A percentile compares a stretch with the other conserved stretches of the same genome.
These are phyloP conservation scores for Yponomeuta malinellus DNA, from an alignment of 2,888 invertebrate species.

Conservation along the genomic window DNA sequence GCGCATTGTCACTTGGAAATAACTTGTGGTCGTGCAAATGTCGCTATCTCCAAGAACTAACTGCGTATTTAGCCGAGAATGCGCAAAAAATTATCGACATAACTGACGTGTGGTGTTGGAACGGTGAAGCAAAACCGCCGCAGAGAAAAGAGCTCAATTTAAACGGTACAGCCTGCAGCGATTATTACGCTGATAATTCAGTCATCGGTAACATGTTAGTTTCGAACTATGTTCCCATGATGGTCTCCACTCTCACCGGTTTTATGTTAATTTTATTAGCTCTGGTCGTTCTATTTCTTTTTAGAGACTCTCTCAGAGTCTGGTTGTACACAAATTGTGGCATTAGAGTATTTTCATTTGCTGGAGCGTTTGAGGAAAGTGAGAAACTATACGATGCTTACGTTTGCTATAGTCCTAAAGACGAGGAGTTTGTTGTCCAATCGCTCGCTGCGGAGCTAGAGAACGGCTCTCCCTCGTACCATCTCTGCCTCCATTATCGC, in stretches of 20 bases:
- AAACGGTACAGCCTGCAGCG: slow-evolving; percentile 90
- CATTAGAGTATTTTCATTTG: slow-evolving; percentile 84
- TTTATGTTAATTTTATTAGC: slow-evolving; percentile 85
- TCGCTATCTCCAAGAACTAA: slow-evolving; percentile 89
- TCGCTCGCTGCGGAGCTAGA: slow-evolving; percentile 90
- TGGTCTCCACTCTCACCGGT: slow-evolving; percentile 86
- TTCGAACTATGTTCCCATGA: slow-evolving; percentile 89
- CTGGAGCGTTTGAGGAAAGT: slow-evolving; percentile 83
- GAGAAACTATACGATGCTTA: slow-evolving; percentile 95
- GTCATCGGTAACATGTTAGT: slow-evolving; percentile 89
- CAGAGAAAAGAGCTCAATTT: slow-evolving; percentile 88
- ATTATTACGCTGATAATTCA: slow-evolving; percentile 88
- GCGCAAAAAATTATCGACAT: slow-evolving; percentile 86
- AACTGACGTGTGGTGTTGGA: slow-evolving; percentile 87
- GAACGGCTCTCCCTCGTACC: slow-evolving; percentile 85
- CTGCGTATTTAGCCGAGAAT: slow-evolving; percentile 88
- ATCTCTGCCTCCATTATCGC: slow-evolving; percentile 91
- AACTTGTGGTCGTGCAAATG: slow-evolving; percentile 95
- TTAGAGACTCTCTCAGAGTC: slow-evolving; percentile 89
- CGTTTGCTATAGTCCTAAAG: slow-evolving; percentile 93
- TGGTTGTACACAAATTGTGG: slow-evolving; percentile 93
- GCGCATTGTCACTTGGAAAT: slow-evolving; percentile 85
- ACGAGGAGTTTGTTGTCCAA: slow-evolving; percentile 91
- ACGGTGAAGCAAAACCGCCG: slow-evolving; percentile 82
- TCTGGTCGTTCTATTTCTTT: slow-evolving; percentile 87